A percentile compares a stretch with the other conserved stretches of the same genome.
Evolutionary conservation across 2,797 vertebrate genomes (phyloP).

Genomic region (Sciaenops ocellatus): DNA sequence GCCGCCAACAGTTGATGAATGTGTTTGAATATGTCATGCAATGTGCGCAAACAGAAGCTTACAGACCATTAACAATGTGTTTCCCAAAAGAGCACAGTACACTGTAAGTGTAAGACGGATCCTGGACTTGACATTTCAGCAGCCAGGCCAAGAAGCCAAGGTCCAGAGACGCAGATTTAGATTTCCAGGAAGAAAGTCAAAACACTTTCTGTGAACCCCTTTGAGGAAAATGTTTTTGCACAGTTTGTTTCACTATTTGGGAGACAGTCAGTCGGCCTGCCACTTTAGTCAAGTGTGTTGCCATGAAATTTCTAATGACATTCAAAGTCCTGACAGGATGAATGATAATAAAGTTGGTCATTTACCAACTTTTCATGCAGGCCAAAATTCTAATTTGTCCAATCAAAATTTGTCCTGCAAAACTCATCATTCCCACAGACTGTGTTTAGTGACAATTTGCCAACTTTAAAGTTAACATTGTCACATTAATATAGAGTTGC

Average conservation of each 20-base stretch:
- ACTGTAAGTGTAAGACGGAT: constrained; percentile 18
- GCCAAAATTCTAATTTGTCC: no score
- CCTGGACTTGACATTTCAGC: background rate
- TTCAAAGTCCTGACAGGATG: no score
- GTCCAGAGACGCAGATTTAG: background rate
- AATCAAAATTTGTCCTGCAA: no score
- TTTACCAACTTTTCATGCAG: background rate
- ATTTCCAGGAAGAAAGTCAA: background rate
- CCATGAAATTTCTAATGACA: no score
- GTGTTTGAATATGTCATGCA: constrained; percentile 52
- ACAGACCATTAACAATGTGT: constrained; percentile 54
- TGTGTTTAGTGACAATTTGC: no score
- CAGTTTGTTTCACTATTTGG: background rate
- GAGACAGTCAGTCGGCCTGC: background rate
- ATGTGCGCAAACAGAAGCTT: constrained; percentile 47
- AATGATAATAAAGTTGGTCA: no score
- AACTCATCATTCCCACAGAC: no score
- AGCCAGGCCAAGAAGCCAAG: constrained; percentile 10
- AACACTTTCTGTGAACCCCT: constrained; percentile 1
- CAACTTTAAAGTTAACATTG: no score
- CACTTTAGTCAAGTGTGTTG: no score
- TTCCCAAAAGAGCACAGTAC: constrained; percentile 17
- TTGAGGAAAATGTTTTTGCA: background rate
- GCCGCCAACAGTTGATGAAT: constrained; percentile 48
- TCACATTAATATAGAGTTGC: no score